Evolutionary conservation across 2,797 vertebrate genomes (phyloP).

Genomic region (Acrossocheilus wenchowensis): DNA sequence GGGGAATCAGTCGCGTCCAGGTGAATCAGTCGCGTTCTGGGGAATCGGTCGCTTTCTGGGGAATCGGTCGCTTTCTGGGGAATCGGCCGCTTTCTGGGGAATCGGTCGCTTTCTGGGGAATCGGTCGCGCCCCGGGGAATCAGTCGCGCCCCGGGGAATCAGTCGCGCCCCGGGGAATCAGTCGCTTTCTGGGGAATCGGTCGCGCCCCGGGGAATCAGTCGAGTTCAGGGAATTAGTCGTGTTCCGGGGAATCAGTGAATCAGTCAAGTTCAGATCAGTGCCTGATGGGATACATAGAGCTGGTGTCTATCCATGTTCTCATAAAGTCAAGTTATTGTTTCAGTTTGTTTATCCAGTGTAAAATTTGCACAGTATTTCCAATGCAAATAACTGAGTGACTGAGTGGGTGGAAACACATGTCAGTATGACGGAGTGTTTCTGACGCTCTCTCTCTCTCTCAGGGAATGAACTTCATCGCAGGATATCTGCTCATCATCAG

Average conservation of each 20-base stretch:
- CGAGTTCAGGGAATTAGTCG: no score
- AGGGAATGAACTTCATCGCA: conserved; percentile 98
- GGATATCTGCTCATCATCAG: conserved; percentile 94
- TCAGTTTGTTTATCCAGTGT: background rate
- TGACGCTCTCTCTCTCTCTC: background rate
- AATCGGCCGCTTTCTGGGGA: no score
- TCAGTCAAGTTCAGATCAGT: background rate
- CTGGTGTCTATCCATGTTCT: background rate
- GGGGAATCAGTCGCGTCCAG: no score
- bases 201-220: no score
- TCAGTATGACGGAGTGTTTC: background rate
- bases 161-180: no score
- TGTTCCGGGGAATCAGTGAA: no score
- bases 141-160: no score
- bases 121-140: no score
- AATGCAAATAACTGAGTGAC: conserved; percentile 48
- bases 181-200: no score
- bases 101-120: no score
- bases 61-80: no score
- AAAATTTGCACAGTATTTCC: conserved; percentile 43
- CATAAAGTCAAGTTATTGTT: background rate
- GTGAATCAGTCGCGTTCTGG: rapidly evolving
- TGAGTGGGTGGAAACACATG: background rate
- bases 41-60: rapidly evolving
- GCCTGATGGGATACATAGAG: background rate